Conservation (phyloP, 2,888 invertebrate genomes). For the Drosophila affinis region DNA sequence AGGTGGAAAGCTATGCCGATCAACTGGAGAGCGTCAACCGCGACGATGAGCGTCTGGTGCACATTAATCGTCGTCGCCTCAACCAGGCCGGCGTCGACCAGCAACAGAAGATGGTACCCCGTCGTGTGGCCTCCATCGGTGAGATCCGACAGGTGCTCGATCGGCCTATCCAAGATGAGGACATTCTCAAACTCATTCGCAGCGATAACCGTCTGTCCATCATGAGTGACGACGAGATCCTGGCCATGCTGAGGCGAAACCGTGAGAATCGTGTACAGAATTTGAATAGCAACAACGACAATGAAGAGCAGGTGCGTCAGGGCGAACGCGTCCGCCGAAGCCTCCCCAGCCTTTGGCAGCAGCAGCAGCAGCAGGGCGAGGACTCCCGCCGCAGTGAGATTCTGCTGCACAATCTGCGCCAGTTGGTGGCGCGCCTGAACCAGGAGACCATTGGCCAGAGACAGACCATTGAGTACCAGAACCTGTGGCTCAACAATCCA, state of each 20-base stretch:
- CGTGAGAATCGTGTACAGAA: slow-evolving; percentile 42
- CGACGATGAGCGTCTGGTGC: slow-evolving; percentile 62
- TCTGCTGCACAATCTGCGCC: slow-evolving; percentile 87
- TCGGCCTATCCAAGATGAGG: slow-evolving; percentile 41
- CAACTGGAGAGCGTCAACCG: slow-evolving; percentile 47
- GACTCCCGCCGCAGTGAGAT: slow-evolving; percentile 59
- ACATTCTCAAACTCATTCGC: slow-evolving; percentile 53
- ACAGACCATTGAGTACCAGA: slow-evolving; percentile 81
- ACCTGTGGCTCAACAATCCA: slow-evolving; percentile 86
- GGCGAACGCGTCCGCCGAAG: slow-evolving; percentile 67
- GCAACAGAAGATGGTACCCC: slow-evolving; percentile 23
- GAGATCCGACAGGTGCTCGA: slow-evolving; percentile 55
- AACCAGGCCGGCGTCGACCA: slow-evolving; percentile 34
- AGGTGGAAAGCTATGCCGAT: slow-evolving; percentile 20
- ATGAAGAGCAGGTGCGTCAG: slow-evolving; percentile 21
- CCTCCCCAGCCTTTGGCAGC: slow-evolving; percentile 20
- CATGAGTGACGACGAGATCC: slow-evolving; percentile 57
- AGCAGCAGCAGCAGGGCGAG: slow-evolving; percentile 1
- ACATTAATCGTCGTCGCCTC: slow-evolving; percentile 60
- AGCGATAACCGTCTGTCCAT: slow-evolving; percentile 50
- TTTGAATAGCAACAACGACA: slow-evolving; percentile 4
- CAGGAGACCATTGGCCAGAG: slow-evolving; percentile 89
- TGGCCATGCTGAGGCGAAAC: slow-evolving; percentile 53
- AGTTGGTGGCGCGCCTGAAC: slow-evolving; percentile 89
- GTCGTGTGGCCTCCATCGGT: slow-evolving; percentile 45